Base-by-base conservation (phyloP, 2,797 vertebrate genomes). In the Enteromius radiatus region DNA sequence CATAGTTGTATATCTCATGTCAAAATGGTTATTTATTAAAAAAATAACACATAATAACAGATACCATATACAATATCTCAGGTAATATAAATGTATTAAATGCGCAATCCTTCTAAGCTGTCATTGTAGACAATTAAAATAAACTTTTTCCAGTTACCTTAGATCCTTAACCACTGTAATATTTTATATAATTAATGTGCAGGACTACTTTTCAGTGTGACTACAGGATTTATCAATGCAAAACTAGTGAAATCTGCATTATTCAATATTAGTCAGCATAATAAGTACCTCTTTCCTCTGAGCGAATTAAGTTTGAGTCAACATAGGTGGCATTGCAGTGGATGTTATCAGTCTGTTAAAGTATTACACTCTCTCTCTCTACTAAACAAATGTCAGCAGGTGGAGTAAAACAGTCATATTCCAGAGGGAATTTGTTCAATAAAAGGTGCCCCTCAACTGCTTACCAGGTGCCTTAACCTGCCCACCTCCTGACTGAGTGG, bases 41-140 rank as follows among this genome's bases (percentile, higher is more conserved):
- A 69, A 69, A 82, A 65, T 19, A 5, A 36, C 31, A 23, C 3
- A 33, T 14, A 12, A 47, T 54, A 36, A 73, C 2, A 14, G 23
- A 65, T 63, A 26, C 11, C 52, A 28, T 64, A 81, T 38, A 67
- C 3, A 67, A 63, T 68, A 68, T 21, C n/a, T 87, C 76, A 82
- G 65, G 87, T 70, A 80, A 33, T 73, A 5, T 10, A 17, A 73
- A 73, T 54, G 45, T 19, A 21, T 14, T 3, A 1, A 52, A 52
- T 14, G 28, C 3, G 17, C 19, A 49, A 49, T n/a, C 11, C 4
- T 33, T n/a, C 19, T 74, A 54, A 23, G 19, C 8, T 73, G 45
- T 64, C 17, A 19, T 64, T 7, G 61, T 28, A 31, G 61, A 5
- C 28, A 9, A 9, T 65, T 31, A 5, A 56, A 56, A 4, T 41